Percentiles rank a stretch among this genome's conserved stretches.
Conservation (phyloP, 2,113 vertebrate species). For the Cairina moschata region DNA sequence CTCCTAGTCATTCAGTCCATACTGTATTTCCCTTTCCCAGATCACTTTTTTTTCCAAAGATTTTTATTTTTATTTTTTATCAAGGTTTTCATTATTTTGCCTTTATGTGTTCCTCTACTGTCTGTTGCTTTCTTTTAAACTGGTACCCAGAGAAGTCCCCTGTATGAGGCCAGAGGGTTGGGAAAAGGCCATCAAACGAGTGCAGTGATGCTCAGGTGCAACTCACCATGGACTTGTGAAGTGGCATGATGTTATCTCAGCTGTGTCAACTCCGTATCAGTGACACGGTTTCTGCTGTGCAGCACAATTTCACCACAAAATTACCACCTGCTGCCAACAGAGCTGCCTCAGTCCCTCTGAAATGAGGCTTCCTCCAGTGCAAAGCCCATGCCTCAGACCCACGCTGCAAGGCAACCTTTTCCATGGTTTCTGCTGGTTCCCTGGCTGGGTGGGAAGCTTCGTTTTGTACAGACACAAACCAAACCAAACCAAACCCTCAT, state of each 20-base stretch:
- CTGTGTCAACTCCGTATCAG: background rate
- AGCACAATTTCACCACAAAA: background rate
- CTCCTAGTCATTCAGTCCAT: background rate
- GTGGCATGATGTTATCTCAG: accelerated
- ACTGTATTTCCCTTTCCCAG: background rate
- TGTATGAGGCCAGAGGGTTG: background rate
- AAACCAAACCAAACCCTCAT: too few species aligned
- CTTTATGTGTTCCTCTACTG: background rate
- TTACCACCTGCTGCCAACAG: accelerated
- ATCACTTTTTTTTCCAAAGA: background rate
- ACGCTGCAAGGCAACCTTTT: background rate
- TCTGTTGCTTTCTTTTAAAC: background rate
- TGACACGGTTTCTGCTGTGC: accelerated
- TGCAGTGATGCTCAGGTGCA: background rate
- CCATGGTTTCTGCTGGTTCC: background rate
- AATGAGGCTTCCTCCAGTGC: accelerated
- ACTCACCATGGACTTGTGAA: accelerated
- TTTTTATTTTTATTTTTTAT: background rate
- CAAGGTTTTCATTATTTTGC: background rate
- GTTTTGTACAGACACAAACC: too few species aligned
- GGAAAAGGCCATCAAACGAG: background rate
- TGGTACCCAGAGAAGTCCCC: background rate
- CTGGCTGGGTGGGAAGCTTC: background rate
- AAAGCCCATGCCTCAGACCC: background rate
- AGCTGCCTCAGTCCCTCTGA: background rate